Conservation (phyloP, 92 coral and sea anemone genomes). For the Epizoanthus scotinus region DNA sequence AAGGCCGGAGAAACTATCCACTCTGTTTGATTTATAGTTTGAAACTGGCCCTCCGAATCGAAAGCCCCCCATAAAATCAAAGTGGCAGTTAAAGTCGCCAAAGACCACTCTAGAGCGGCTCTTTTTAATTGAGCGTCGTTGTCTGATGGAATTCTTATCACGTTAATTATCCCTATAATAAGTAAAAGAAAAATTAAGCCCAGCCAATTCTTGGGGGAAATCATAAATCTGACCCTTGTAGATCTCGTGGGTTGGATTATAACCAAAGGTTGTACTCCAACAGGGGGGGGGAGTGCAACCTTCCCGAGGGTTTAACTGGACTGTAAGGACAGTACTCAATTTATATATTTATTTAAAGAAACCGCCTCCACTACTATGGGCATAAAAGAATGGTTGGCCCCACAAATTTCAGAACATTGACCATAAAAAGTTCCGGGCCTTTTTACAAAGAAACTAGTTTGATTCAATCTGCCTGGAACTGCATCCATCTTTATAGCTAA, state of each 20-base stretch:
- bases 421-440: slow-evolving; percentile 87
- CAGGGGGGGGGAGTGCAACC: background rate
- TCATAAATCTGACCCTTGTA: background rate
- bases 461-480: slow-evolving; percentile 84
- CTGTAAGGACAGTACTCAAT: slow-evolving; percentile 51
- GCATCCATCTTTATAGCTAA: slow-evolving; percentile 85
- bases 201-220: slow-evolving; percentile 49
- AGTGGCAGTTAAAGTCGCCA: slow-evolving; percentile 72
- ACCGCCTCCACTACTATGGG: slow-evolving; percentile 79
- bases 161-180: slow-evolving; percentile 65
- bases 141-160: slow-evolving; percentile 64
- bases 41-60: slow-evolving; percentile 77
- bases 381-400: slow-evolving; percentile 86
- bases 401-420: slow-evolving; percentile 89
- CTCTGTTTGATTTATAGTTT: slow-evolving; percentile 67
- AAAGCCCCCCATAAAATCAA: slow-evolving; percentile 73
- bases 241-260: background rate
- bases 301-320: background rate
- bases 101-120: slow-evolving; percentile 77
- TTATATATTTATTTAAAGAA: slow-evolving; percentile 58
- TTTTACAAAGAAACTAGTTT: slow-evolving; percentile 71
- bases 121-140: slow-evolving; percentile 62
- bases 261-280: too few species aligned
- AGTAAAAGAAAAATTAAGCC: slow-evolving; percentile 67
- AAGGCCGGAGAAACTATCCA: slow-evolving; percentile 67